These are phyloP conservation scores for Phocides pigmalion DNA, from an alignment of 1,140 invertebrate genomes.

Conservation along the genomic window DNA sequence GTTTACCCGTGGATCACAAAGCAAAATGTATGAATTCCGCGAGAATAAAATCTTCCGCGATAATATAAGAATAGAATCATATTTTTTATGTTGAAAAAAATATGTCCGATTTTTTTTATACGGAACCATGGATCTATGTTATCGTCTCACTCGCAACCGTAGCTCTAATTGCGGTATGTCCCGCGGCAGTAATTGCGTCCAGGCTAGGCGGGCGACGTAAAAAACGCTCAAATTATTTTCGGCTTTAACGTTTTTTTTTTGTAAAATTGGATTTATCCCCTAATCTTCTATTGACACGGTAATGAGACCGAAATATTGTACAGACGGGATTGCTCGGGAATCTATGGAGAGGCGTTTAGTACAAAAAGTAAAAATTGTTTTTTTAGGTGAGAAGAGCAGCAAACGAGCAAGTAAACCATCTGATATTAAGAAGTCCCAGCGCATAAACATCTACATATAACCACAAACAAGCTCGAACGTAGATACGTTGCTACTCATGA, in stretches of 20 bases:
- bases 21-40: no score
- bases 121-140: conserved; percentile 1
- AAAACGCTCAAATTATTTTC: conserved; percentile 67
- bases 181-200: conserved; percentile 72
- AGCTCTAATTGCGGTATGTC: conserved; percentile 66
- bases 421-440: no score
- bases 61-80: no score
- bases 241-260: conserved; percentile 55
- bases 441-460: no score
- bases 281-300: conserved; percentile 82
- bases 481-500: no score
- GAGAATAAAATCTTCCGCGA: no score
- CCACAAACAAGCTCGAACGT: no score
- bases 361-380: no score
- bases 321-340: conserved; percentile 45
- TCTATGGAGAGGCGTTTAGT: conserved; percentile 42
- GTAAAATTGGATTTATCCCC: conserved; percentile 74
- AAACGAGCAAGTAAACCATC: no score
- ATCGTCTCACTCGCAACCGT: conserved; percentile 36
- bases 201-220: conserved; percentile 55
- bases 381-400: no score
- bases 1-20: no score
- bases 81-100: no score
- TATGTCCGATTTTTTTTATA: background rate
- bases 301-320: conserved; percentile 80